Evolutionary conservation across 2,113 vertebrate species (phyloP).

Genomic region (Takifugu bimaculatus): DNA sequence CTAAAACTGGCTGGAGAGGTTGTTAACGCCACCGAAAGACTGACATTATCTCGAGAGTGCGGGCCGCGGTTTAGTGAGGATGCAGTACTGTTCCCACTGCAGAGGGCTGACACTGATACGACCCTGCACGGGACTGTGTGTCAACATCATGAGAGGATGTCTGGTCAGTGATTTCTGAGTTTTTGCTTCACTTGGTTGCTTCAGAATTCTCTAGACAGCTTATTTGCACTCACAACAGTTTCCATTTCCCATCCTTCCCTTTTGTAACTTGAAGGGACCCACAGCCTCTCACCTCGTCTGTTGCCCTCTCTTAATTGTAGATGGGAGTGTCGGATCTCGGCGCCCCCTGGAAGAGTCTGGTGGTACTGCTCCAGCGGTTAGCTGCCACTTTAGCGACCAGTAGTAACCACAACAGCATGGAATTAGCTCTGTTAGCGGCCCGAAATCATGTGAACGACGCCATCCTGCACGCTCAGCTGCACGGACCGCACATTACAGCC

Average conservation of each 20-base stretch:
- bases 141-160: slow-evolving; percentile 88
- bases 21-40: slow-evolving; percentile 81
- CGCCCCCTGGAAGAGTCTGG: slow-evolving; percentile 79
- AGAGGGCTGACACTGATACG: slow-evolving; percentile 84
- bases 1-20: slow-evolving; percentile 79
- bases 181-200: slow-evolving; percentile 7
- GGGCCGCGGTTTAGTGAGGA: slow-evolving; percentile 78
- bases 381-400: slow-evolving; percentile 73
- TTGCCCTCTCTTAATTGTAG: slow-evolving; percentile 26
- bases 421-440: slow-evolving; percentile 75
- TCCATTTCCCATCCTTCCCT: background rate
- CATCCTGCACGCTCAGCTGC: slow-evolving; percentile 82
- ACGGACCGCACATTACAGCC: slow-evolving; percentile 81
- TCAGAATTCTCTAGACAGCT: slow-evolving; percentile 27
- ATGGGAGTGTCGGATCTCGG: slow-evolving; percentile 81
- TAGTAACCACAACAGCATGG: slow-evolving; percentile 81
- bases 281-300: background rate
- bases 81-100: slow-evolving; percentile 91
- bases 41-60: slow-evolving; percentile 77
- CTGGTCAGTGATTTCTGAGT: slow-evolving; percentile 65
- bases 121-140: slow-evolving; percentile 84
- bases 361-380: slow-evolving; percentile 79
- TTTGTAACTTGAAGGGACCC: background rate
- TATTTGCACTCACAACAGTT: slow-evolving; percentile 12
- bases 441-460: slow-evolving; percentile 83